phyloP scores from a whole-genome alignment of 1,140 invertebrate species.

The Hyposmocoma kahamanoa region DNA sequence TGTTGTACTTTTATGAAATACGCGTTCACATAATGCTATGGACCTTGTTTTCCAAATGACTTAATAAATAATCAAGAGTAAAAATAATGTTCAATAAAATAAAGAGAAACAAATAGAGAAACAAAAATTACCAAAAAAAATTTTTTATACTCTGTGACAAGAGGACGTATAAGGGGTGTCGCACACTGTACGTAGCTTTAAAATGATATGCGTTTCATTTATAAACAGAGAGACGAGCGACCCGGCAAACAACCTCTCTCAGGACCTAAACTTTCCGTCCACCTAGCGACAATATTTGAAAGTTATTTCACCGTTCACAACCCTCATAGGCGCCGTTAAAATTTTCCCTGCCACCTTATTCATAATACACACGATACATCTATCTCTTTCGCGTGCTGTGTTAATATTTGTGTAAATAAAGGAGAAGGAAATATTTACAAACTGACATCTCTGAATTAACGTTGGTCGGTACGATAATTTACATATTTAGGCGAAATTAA shows the following conservation, averaged over 20 bases:
- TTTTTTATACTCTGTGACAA: constrained; percentile 15
- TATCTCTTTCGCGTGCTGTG: constrained; percentile 24
- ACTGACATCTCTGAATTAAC: constrained; percentile 68
- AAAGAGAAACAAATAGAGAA: too few species aligned
- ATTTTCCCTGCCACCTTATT: constrained; percentile 71
- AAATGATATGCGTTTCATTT: constrained; percentile 69
- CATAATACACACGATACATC: constrained; percentile 56
- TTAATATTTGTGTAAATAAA: constrained; percentile 15
- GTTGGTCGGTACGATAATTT: constrained; percentile 73
- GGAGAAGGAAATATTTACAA: constrained; percentile 55
- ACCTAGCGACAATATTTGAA: constrained; percentile 73
- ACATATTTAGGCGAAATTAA: constrained; percentile 74
- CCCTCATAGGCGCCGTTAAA: constrained; percentile 72
- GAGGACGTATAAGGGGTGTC: constrained; percentile 13
- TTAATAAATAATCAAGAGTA: too few species aligned
- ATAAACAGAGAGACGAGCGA: constrained; percentile 57
- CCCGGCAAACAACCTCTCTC: constrained; percentile 58
- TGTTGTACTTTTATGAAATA: constrained; percentile 25
- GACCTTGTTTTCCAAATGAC: too few species aligned
- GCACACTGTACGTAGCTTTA: constrained; percentile 44
- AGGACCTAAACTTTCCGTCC: constrained; percentile 69
- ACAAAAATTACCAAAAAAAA: too few species aligned
- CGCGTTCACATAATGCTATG: constrained; percentile 16
- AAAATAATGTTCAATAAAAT: too few species aligned
- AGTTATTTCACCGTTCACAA: constrained; percentile 71